A percentile compares a stretch with the other conserved stretches of the same genome.
Evolutionary conservation across 2,797 vertebrate species (phyloP).

Genomic region (Pelodytes ibericus): DNA sequence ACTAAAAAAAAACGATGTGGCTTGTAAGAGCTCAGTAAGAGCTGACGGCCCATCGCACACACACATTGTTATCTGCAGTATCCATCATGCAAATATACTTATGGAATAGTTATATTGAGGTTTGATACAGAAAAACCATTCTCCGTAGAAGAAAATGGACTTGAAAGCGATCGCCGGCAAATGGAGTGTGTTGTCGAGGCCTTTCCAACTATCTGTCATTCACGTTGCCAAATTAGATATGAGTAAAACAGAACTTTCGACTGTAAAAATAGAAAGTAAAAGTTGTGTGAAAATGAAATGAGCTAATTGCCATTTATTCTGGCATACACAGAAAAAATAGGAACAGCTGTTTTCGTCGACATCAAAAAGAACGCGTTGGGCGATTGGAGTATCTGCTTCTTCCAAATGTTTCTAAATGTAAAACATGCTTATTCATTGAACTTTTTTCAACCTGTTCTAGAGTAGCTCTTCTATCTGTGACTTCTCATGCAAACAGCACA

Average conservation of each 20-base stretch:
- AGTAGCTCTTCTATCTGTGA: background rate
- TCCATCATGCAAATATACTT: slow-evolving; percentile 53
- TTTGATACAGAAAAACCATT: slow-evolving; percentile 57
- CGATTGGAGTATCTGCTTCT: background rate
- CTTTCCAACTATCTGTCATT: slow-evolving; percentile 48
- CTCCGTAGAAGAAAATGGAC: slow-evolving; percentile 56
- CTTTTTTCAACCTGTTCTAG: slow-evolving; percentile 12
- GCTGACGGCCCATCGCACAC: slow-evolving; percentile 63
- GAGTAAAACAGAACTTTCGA: slow-evolving; percentile 54
- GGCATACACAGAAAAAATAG: slow-evolving; percentile 26
- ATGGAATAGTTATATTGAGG: slow-evolving; percentile 59
- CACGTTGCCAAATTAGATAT: slow-evolving; percentile 54
- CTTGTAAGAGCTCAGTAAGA: slow-evolving; percentile 64
- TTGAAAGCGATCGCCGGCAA: slow-evolving; percentile 57
- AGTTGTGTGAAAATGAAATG: slow-evolving; percentile 18
- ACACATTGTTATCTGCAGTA: slow-evolving; percentile 59
- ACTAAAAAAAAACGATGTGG: slow-evolving; percentile 65
- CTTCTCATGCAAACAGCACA: background rate
- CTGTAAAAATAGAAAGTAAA: slow-evolving; percentile 31
- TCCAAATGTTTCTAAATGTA: slow-evolving; percentile 1
- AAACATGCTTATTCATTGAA: background rate
- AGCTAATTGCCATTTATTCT: slow-evolving; percentile 37
- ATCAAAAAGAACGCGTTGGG: slow-evolving; percentile 9
- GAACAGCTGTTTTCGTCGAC: slow-evolving; percentile 32
- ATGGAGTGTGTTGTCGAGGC: slow-evolving; percentile 60